Evolutionary conservation across 2,113 vertebrate genomes (phyloP).

Genomic region (Melanerpes aurifrons): DNA sequence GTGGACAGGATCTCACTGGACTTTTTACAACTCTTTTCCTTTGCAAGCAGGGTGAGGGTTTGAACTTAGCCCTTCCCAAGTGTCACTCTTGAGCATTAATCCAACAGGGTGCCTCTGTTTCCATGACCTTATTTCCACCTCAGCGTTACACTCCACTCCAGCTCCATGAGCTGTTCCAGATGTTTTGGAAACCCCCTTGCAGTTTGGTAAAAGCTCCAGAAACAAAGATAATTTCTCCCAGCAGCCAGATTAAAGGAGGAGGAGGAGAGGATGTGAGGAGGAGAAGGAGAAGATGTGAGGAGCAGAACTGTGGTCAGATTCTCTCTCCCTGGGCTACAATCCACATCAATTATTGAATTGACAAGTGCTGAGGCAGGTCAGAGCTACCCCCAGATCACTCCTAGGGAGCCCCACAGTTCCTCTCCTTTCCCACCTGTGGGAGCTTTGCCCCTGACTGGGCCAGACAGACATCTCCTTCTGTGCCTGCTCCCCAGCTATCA

Average conservation of each 20-base stretch:
- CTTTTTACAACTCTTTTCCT: background rate
- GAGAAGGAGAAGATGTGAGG: conserved; percentile 8
- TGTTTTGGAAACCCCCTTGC: conserved; percentile 56
- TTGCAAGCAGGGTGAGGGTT: background rate
- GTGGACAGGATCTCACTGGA: background rate
- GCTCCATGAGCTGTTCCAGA: conserved; percentile 70
- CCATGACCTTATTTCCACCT: conserved; percentile 61
- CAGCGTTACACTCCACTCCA: conserved; percentile 17
- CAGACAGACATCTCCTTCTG: background rate
- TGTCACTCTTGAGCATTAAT: background rate
- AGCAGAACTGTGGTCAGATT: background rate
- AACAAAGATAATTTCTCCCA: conserved; percentile 31
- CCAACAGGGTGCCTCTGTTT: conserved; percentile 42
- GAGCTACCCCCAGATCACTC: background rate
- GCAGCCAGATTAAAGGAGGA: background rate
- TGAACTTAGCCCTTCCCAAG: conserved; percentile 23
- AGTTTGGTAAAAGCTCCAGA: conserved; percentile 34
- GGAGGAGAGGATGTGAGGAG: background rate
- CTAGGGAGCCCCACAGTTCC: background rate
- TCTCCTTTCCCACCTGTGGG: background rate
- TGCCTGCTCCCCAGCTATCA: background rate
- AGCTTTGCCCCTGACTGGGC: background rate
- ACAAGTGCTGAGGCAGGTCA: background rate
- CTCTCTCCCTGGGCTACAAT: background rate
- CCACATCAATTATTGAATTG: background rate